A percentile compares a stretch with the other conserved stretches of the same genome.
Evolutionary conservation across 2,888 invertebrate species (phyloP).

Genomic region (Elysia crispata): DNA sequence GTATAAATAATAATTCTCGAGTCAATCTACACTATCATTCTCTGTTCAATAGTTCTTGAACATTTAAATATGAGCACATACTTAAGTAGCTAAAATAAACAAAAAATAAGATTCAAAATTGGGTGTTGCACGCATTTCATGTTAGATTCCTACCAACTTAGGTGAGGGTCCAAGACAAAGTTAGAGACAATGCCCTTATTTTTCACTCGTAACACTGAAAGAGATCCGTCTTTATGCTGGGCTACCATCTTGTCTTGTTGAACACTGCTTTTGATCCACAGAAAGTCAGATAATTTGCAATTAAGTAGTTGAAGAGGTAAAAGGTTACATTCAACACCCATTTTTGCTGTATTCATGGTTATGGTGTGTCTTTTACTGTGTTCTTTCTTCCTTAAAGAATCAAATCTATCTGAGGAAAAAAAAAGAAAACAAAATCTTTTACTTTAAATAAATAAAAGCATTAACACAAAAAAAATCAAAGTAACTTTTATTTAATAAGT

Average conservation of each 20-base stretch:
- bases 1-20: too few species aligned
- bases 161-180: conserved; percentile 48
- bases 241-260: conserved; percentile 44
- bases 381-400: too few species aligned
- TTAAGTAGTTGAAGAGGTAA: conserved; percentile 27
- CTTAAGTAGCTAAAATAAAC: too few species aligned
- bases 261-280: conserved; percentile 39
- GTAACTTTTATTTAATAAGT: neutral
- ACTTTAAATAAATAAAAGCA: too few species aligned
- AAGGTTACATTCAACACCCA: conserved; percentile 39
- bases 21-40: too few species aligned
- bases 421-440: too few species aligned
- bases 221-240: conserved; percentile 36
- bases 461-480: neutral
- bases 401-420: too few species aligned
- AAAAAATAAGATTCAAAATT: neutral
- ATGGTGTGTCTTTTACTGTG: too few species aligned
- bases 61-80: too few species aligned
- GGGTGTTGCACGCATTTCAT: too few species aligned
- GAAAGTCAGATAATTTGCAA: conserved; percentile 17
- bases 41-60: too few species aligned
- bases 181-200: conserved; percentile 38
- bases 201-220: conserved; percentile 40
- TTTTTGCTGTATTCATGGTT: too few species aligned
- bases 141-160: conserved; percentile 32